A percentile compares a stretch with the other conserved stretches of the same genome.
Evolutionary conservation across 2,797 vertebrate genomes (phyloP).

Genomic region (Pseudochaenichthys georgianus): DNA sequence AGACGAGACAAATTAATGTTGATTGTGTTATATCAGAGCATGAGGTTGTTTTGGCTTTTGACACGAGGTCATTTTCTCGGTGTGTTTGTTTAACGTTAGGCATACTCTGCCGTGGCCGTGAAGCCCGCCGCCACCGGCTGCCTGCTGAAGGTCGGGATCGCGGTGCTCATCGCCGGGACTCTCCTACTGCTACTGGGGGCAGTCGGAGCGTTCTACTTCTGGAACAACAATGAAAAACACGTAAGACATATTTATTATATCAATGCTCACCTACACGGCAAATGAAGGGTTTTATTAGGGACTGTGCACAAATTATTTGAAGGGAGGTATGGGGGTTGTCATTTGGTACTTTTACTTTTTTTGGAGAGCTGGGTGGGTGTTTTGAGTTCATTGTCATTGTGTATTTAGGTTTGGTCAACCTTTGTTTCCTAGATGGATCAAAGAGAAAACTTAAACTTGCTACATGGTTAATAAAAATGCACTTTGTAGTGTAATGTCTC

Average conservation of each 20-base stretch:
- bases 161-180: slow-evolving; percentile 87
- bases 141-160: slow-evolving; percentile 89
- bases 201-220: slow-evolving; percentile 93
- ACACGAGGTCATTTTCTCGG: too few relatives aligned
- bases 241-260: slow-evolving; percentile 76
- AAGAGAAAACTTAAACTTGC: background rate
- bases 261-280: background rate
- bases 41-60: background rate
- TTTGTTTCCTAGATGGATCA: background rate
- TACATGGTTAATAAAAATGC: background rate
- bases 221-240: slow-evolving; percentile 92
- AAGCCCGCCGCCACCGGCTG: slow-evolving; percentile 85
- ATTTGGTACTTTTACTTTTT: background rate
- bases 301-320: background rate
- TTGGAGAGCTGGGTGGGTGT: background rate
- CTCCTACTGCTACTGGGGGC: slow-evolving; percentile 91
- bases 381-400: background rate
- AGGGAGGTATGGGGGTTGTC: background rate
- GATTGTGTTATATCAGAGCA: background rate
- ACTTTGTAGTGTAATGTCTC: background rate
- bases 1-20: background rate
- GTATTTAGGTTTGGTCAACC: background rate
- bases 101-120: slow-evolving; percentile 85
- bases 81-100: slow-evolving; percentile 72
- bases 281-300: background rate